A percentile compares a stretch with the other conserved stretches of the same genome.
Conservation (phyloP, 2,888 invertebrate genomes). For the Stegana nigrithorax region DNA sequence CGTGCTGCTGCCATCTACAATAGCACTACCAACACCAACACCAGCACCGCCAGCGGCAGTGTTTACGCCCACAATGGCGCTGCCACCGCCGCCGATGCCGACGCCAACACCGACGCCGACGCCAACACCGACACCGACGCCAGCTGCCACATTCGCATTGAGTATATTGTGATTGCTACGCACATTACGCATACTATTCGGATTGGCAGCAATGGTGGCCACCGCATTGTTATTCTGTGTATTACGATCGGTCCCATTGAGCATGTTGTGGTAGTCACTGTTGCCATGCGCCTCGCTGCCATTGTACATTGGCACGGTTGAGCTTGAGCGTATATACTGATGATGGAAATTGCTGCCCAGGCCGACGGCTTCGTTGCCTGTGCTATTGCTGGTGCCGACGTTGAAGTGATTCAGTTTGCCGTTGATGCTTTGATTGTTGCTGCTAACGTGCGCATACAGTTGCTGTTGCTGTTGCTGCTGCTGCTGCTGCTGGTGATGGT, state of each 20-base stretch:
- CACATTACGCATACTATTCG: conserved; percentile 12
- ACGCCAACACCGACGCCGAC: conserved; percentile 8
- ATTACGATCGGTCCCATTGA: too few species aligned
- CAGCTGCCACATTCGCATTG: too few species aligned
- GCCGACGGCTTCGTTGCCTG: conserved; percentile 3
- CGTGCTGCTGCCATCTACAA: background rate
- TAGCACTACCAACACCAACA: conserved; percentile 28
- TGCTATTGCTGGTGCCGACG: conserved; percentile 20
- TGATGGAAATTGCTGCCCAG: conserved; percentile 16
- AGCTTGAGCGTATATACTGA: conserved; percentile 18
- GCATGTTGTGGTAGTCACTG: conserved; percentile 6
- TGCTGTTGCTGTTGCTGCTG: conserved; percentile 35
- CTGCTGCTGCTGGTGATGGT: conserved; percentile 43
- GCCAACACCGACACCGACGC: conserved; percentile 11
- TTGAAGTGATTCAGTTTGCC: conserved; percentile 17
- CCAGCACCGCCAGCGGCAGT: conserved; percentile 22
- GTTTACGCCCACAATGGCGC: conserved; percentile 49
- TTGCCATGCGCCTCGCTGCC: conserved; percentile 7
- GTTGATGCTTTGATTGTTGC: conserved; percentile 35
- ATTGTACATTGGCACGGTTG: conserved; percentile 32
- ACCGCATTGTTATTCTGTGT: too few species aligned
- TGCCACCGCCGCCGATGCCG: conserved; percentile 47
- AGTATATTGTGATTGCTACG: background rate
- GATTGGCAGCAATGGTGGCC: too few species aligned
- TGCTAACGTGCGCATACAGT: conserved; percentile 36